phyloP scores from a whole-genome alignment of 2,888 invertebrate genomes.

The Athalia circularis region DNA sequence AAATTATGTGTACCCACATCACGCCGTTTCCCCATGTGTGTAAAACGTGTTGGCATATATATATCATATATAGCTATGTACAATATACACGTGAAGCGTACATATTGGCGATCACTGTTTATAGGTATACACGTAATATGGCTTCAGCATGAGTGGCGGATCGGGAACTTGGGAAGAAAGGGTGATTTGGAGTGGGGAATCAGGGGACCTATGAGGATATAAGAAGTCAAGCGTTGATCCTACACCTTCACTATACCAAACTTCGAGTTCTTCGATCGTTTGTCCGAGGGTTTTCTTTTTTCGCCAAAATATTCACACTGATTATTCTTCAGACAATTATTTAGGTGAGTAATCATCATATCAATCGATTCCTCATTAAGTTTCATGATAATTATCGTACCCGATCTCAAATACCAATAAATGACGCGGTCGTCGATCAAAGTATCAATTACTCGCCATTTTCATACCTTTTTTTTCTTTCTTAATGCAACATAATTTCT shows the following conservation, averaged over 20 bases:
- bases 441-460: too few species aligned
- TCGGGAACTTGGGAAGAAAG: conserved; percentile 7
- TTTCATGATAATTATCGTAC: too few species aligned
- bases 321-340: neutral
- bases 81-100: neutral
- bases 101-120: neutral
- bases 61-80: neutral
- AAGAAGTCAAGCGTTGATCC: conserved; percentile 32
- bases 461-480: too few species aligned
- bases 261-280: conserved; percentile 23
- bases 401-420: neutral
- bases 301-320: neutral
- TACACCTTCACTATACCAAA: conserved; percentile 22
- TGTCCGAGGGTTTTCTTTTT: neutral
- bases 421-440: neutral
- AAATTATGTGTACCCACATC: too few species aligned
- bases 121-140: neutral
- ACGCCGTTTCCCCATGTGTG: too few species aligned
- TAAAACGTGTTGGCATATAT: too few species aligned
- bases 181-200: conserved; percentile 14
- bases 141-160: neutral
- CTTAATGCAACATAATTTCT: too few species aligned
- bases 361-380: too few species aligned
- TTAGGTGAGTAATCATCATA: conserved; percentile 14
- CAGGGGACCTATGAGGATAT: conserved; percentile 23